These are phyloP conservation scores for Ips nitidus DNA, from an alignment of 1,140 invertebrate genomes.

Conservation along the genomic window DNA sequence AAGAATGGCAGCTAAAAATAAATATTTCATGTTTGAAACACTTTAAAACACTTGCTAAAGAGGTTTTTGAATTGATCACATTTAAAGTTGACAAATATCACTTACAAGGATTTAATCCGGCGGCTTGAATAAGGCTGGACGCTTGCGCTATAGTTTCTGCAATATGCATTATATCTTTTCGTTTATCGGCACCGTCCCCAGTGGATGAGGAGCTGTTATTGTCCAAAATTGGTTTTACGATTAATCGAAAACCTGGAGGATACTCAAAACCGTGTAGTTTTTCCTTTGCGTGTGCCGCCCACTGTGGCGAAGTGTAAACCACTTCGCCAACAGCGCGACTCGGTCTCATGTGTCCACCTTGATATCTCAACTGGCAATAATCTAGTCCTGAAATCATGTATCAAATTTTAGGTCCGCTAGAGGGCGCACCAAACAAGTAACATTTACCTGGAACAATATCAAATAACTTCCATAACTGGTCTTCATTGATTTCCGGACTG, in stretches of 20 bases:
- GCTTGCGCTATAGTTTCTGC: slow-evolving; percentile 72
- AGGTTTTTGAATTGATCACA: not conserved
- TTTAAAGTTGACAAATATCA: not conserved
- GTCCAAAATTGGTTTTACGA: slow-evolving; percentile 69
- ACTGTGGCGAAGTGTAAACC: slow-evolving; percentile 73
- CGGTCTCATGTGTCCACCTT: slow-evolving; percentile 58
- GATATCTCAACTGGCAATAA: slow-evolving; percentile 69
- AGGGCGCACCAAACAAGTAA: not conserved
- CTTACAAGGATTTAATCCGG: slow-evolving; percentile 60
- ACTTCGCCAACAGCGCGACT: slow-evolving; percentile 60
- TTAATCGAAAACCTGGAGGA: slow-evolving; percentile 77
- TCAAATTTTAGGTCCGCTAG: not conserved
- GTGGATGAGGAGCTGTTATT: not conserved
- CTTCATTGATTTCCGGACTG: slow-evolving; percentile 72
- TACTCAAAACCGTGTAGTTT: slow-evolving; percentile 88
- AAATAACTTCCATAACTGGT: slow-evolving; percentile 80
- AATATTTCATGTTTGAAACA: not conserved
- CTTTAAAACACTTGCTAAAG: too few species aligned
- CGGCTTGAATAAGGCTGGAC: slow-evolving; percentile 67
- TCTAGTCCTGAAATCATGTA: slow-evolving; percentile 64
- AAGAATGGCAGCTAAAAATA: slow-evolving; percentile 20
- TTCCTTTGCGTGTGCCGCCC: slow-evolving; percentile 77
- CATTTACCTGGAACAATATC: slow-evolving; percentile 75
- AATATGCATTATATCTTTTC: slow-evolving; percentile 59
- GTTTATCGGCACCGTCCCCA: slow-evolving; percentile 7